phyloP scores from a whole-genome alignment of 2,113 vertebrate genomes.

The Dicaeum eximium region DNA sequence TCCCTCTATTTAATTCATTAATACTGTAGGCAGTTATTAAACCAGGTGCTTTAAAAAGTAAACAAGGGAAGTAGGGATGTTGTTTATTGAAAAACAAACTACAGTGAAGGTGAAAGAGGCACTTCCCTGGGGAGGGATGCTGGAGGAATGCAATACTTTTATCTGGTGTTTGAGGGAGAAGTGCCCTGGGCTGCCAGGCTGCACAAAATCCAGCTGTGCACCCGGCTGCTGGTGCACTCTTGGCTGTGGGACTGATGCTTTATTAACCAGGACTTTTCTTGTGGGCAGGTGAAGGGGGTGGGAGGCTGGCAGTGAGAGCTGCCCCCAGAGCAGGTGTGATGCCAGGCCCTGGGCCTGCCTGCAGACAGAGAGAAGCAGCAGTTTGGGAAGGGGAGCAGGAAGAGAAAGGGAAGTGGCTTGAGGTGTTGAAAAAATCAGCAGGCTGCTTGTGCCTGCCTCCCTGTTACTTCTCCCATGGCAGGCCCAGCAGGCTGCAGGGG shows the following conservation, averaged over 20 bases:
- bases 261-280: not conserved
- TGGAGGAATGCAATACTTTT: not conserved
- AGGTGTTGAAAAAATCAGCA: not conserved
- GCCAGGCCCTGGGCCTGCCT: rapidly evolving
- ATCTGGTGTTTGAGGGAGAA: not conserved
- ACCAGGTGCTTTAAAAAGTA: not conserved
- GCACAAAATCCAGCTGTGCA: not conserved
- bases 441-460: not conserved
- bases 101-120: not conserved
- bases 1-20: not conserved
- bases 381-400: not conserved
- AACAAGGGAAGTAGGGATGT: not conserved
- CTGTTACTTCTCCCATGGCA: not conserved
- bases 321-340: not conserved
- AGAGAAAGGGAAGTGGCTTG: not conserved
- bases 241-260: not conserved
- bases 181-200: not conserved
- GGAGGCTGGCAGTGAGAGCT: not conserved
- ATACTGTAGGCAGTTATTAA: not conserved
- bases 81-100: not conserved
- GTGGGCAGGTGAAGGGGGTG: not conserved
- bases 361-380: not conserved
- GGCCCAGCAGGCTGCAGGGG: not conserved
- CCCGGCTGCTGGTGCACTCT: not conserved
- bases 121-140: not conserved